Base-by-base conservation (phyloP, 1,140 invertebrate genomes). In the Drosophila biarmipes region DNA sequence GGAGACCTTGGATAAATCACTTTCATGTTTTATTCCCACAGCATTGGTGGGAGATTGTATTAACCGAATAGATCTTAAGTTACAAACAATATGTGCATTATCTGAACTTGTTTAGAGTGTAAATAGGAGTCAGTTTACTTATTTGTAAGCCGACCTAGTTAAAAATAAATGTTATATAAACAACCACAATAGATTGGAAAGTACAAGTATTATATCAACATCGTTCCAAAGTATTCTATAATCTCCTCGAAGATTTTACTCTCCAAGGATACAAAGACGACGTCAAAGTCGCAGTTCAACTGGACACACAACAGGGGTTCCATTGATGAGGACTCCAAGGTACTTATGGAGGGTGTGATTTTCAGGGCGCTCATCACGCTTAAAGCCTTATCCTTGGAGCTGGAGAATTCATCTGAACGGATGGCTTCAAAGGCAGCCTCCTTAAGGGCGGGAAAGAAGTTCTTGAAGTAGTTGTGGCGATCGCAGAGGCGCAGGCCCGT, bases 391-490 rank as follows among this genome's bases (percentile, higher is more conserved):
- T 57, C 51, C 27, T 75, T 68, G 29, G 12, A 0, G 7, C 35
- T 51, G 2, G 6, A 5, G 8, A 57, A 69, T 0, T 78, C 67
- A 10, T 55, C 7, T 2, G 56, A 57, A 3, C 40, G 24, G 0
- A 91, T 31, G 0, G 49, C 61, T 0, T 73, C 38, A 5, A 79
- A 35, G 14, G 90, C 90, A 0, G 55, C 56, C 7, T 21, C 6
- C 45, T 84, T 91, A 0, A 91, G 19, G 0, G 71, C 40, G 1
- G 63, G 52, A 61, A 68, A 76, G 21, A 61, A 91, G n/a, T 53
- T 78, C 40, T 84, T 86, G n/a, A 91, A 91, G 46, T 90, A 91
- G 29, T 91, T 81, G 68, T 91, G 90, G 2, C 87, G 76, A 74
- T 91, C 87, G 35, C 72, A 67, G 4, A 91, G 34, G 1, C 71